A percentile compares a stretch with the other conserved stretches of the same genome.
Evolutionary conservation across 1,140 invertebrate species (phyloP).

Genomic region (Pseudachorutes palmiensis): DNA sequence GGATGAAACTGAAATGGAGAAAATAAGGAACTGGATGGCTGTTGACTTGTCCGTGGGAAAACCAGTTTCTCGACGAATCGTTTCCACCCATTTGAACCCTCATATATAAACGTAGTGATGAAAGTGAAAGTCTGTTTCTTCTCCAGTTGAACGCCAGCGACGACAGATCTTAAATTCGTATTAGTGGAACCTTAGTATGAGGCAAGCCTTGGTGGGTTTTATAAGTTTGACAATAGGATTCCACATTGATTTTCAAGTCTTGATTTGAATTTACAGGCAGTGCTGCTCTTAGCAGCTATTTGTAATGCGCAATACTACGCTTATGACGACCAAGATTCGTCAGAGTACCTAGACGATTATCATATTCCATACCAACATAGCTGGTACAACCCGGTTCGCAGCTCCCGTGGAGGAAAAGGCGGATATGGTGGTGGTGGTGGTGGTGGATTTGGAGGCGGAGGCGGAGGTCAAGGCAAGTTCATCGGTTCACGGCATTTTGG

Average conservation of each 20-base stretch:
- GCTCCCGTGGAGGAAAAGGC: neutral
- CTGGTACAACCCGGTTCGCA: too few relatives aligned
- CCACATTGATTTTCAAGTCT: neutral
- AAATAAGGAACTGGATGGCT: too few relatives aligned
- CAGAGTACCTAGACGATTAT: neutral
- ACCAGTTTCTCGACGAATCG: too few relatives aligned
- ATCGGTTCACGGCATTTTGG: too few relatives aligned
- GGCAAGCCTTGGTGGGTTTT: too few relatives aligned
- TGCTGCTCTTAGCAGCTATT: neutral
- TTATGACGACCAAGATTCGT: neutral
- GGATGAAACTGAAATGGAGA: too few relatives aligned
- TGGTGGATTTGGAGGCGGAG: slow-evolving; percentile 12
- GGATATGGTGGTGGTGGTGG: slow-evolving; percentile 18
- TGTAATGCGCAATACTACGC: slow-evolving; percentile 1
- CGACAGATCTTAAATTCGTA: neutral
- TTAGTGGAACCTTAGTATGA: too few relatives aligned
- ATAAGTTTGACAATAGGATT: too few relatives aligned
- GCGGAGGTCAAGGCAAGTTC: neutral
- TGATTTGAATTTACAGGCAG: neutral
- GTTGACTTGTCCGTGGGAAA: too few relatives aligned
- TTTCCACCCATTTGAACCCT: neutral
- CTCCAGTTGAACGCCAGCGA: neutral
- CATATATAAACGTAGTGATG: slow-evolving; percentile 1
- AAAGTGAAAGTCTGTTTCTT: slow-evolving; percentile 13
- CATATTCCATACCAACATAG: too few relatives aligned